Percentiles rank a stretch among this genome's conserved stretches.
phyloP scores from a whole-genome alignment of 2,797 vertebrate species.

The Acanthurus tractus region DNA sequence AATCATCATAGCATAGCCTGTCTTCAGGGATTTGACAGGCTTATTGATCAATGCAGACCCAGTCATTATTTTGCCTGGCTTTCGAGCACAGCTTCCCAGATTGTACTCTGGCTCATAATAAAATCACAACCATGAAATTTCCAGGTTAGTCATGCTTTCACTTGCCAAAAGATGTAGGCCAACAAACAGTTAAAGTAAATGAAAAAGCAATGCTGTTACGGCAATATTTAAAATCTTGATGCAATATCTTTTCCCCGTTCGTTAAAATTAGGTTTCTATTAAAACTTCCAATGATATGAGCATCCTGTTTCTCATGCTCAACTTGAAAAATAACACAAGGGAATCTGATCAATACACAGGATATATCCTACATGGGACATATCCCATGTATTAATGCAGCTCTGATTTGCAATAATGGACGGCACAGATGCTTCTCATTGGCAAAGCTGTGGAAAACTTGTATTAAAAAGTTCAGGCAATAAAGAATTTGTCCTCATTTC shows the following conservation, averaged over 20 bases:
- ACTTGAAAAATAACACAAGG: slow-evolving; percentile 14
- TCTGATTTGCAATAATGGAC: slow-evolving; percentile 51
- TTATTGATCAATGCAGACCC: slow-evolving; percentile 26
- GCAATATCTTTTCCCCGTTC: slow-evolving; percentile 14
- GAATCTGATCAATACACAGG: slow-evolving; percentile 47
- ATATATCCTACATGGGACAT: slow-evolving; percentile 28
- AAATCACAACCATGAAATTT: slow-evolving; percentile 37
- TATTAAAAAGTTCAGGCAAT: not conserved
- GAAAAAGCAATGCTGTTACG: slow-evolving; percentile 28
- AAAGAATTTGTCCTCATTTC: not conserved
- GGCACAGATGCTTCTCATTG: slow-evolving; percentile 5
- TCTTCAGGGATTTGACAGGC: slow-evolving; percentile 18
- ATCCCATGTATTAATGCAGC: slow-evolving; percentile 35
- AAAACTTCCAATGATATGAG: slow-evolving; percentile 1
- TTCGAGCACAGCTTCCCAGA: slow-evolving; percentile 31
- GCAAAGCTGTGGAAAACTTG: slow-evolving; percentile 5
- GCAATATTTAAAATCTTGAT: slow-evolving; percentile 32
- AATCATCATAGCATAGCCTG: slow-evolving; percentile 7
- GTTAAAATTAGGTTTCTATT: slow-evolving; percentile 27
- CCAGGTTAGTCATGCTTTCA: slow-evolving; percentile 18
- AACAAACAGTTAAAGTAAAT: slow-evolving; percentile 31
- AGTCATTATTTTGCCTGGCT: slow-evolving; percentile 27
- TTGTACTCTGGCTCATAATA: slow-evolving; percentile 34
- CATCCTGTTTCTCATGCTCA: not conserved
- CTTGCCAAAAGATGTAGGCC: slow-evolving; percentile 29